Conservation (phyloP, 1,140 invertebrate genomes). For the Philopotamus ludificatus region DNA sequence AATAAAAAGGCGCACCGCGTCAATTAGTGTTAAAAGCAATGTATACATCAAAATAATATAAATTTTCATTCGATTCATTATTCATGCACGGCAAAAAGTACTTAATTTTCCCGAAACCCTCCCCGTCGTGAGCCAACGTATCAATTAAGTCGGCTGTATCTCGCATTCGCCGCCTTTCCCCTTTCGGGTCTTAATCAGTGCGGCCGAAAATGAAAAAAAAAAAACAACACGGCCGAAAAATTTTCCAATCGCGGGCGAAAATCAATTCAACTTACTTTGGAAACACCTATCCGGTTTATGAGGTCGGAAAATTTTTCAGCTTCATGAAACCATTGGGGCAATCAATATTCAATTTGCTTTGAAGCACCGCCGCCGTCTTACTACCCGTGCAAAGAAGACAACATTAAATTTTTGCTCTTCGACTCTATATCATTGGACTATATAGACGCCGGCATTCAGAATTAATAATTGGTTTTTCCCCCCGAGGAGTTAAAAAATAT, state of each 20-base stretch:
- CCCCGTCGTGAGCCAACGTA: too few relatives aligned
- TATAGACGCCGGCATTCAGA: neutral
- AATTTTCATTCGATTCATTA: too few relatives aligned
- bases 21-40: too few relatives aligned
- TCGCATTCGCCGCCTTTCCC: too few relatives aligned
- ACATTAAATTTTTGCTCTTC: conserved; percentile 8
- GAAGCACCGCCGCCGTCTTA: conserved; percentile 5
- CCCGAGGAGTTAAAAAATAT: neutral
- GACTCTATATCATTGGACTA: conserved; percentile 6
- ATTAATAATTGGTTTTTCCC: neutral
- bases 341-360: conserved; percentile 26
- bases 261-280: conserved; percentile 19
- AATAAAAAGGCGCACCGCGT: too few relatives aligned
- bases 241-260: conserved; percentile 15
- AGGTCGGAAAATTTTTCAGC: conserved; percentile 15
- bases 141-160: too few relatives aligned
- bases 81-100: too few relatives aligned
- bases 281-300: conserved; percentile 6
- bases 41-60: too few relatives aligned
- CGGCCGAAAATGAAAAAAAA: neutral
- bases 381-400: conserved; percentile 2
- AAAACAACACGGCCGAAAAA: neutral
- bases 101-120: too few relatives aligned
- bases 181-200: conserved; percentile 9
- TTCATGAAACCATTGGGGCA: conserved; percentile 20